Base-by-base conservation (phyloP, 2,888 invertebrate species). In the Bellardia bayeri region DNA sequence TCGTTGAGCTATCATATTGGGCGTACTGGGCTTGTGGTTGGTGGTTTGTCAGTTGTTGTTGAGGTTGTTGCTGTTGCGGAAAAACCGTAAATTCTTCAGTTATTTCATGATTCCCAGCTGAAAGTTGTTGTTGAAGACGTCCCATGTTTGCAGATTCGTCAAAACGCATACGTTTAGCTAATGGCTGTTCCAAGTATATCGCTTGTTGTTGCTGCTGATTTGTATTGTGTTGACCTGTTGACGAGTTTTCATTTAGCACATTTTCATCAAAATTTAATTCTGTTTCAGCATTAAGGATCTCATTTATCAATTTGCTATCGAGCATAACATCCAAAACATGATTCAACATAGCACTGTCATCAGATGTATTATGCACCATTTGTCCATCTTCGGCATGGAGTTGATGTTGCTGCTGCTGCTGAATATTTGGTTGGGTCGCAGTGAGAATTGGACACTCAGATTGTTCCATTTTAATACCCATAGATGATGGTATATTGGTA, bases 241-340 rank as follows among this genome's bases (percentile, higher is more conserved):
- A 58, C 56, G 90, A 37, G 81, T 54, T 78, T 82, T 71, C 89
- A 75, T 83, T 89, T 75, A 69, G 83, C 83, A 69, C 93, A 87
- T 91, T 92, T 78, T 93, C 93, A 82, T 92, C 93, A 68, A 93
- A 92, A 51, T 91, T 91, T 2, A 91, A 87, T 74, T 91, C 92
- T 3, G 91, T 89, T 71, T 87, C 87, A 0, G 91, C 92, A 81
- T 91, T 93, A 5, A 93, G 84, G 3, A 93, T 92, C 81, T 93
- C 93, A 51, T 92, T 93, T 33, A 93, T 91, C 45, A 93, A 90
- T 89, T 93, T 93, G 82, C 92, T 92, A 88, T 93, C 93, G 33
- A 93, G 90, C 91, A 93, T 91, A 90, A 92, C 91, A 63, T 93
- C 93, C 33, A 90, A 69, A 45, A 92, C 93, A 45, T 93, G 89